Conservation (phyloP, 2,797 vertebrate species). For the Siniperca obscura region DNA sequence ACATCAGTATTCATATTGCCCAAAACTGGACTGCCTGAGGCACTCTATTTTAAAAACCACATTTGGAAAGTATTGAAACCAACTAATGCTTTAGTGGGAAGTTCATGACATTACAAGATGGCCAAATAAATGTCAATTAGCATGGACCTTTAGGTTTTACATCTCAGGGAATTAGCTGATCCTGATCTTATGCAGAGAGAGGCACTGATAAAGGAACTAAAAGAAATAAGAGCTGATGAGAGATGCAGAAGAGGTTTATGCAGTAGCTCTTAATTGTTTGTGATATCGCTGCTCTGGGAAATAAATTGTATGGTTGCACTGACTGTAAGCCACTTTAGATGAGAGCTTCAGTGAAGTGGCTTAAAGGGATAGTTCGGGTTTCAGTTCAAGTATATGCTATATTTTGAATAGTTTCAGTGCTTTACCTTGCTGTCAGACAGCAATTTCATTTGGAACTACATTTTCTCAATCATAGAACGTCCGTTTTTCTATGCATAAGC, state of each 20-base stretch:
- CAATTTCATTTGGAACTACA: no score
- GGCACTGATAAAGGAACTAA: not conserved
- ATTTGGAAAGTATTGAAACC: conserved; percentile 22
- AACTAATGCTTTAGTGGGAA: conserved; percentile 23
- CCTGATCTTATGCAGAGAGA: not conserved
- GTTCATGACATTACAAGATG: not conserved
- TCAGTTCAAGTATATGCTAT: no score
- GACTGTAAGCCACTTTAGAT: not conserved
- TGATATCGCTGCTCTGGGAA: not conserved
- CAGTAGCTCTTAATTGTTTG: not conserved
- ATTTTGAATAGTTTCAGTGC: no score
- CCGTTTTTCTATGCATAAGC: no score
- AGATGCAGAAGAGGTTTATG: not conserved
- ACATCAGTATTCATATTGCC: conserved; percentile 12
- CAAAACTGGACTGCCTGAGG: conserved; percentile 5
- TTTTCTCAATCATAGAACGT: no score
- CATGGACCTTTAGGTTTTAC: conserved; percentile 14
- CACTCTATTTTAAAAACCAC: not conserved
- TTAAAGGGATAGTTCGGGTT: not conserved
- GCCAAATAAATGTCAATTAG: conserved; percentile 32
- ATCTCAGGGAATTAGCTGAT: conserved; percentile 16
- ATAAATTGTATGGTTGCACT: not conserved
- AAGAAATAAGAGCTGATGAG: conserved; percentile 13
- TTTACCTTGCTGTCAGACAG: no score
- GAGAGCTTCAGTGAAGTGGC: conserved; percentile 1